These are phyloP conservation scores for Columba janthina DNA, from an alignment of 2,113 vertebrate genomes.

Conservation along the genomic window DNA sequence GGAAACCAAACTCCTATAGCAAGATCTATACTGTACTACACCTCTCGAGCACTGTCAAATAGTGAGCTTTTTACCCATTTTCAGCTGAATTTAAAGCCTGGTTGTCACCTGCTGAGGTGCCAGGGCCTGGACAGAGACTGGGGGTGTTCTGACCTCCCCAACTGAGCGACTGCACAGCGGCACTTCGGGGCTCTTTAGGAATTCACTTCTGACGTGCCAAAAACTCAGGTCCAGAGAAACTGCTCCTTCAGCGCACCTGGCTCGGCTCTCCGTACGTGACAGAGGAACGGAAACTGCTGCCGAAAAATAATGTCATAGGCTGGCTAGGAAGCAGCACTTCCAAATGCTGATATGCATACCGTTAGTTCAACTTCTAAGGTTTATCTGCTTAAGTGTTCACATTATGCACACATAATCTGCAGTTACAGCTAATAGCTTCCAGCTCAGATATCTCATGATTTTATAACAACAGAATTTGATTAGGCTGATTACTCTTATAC, in stretches of 20 bases:
- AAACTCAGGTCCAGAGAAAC: background rate
- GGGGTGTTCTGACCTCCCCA: background rate
- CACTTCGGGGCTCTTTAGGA: background rate
- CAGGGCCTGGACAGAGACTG: background rate
- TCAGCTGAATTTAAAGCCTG: background rate
- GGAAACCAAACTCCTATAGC: background rate
- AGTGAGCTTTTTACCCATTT: background rate
- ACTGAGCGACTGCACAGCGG: background rate
- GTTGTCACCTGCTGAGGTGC: background rate
- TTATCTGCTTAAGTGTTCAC: background rate
- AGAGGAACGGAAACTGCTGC: background rate
- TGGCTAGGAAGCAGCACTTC: background rate
- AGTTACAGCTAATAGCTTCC: conserved; percentile 15
- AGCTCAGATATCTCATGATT: conserved; percentile 7
- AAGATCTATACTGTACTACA: background rate
- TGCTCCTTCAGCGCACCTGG: background rate
- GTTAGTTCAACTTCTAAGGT: background rate
- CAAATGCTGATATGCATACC: background rate
- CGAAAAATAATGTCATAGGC: background rate
- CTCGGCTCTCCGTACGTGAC: background rate
- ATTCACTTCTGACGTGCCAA: background rate
- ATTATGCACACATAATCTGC: background rate
- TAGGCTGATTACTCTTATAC: conserved; percentile 10
- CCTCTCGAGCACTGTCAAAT: background rate
- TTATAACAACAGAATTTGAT: background rate